Conservation (phyloP, 30 jellyfish, hydroid and myxozoan species). For the Turritopsis dohrnii region DNA sequence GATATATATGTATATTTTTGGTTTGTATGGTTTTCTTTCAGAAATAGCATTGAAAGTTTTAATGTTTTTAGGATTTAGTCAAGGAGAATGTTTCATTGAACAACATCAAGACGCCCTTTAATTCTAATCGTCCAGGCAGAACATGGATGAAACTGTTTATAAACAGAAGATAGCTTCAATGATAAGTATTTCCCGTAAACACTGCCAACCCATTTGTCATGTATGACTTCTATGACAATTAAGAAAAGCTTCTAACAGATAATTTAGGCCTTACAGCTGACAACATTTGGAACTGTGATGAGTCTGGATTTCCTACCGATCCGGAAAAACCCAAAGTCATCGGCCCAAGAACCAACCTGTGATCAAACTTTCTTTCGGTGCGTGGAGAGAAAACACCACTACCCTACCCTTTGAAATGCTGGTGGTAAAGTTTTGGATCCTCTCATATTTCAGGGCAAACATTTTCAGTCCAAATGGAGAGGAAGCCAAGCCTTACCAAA, state of each 20-base stretch:
- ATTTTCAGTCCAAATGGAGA: conserved; percentile 3
- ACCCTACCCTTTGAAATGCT: too few relatives aligned
- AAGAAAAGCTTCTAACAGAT: neutral
- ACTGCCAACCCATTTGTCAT: conserved; percentile 3
- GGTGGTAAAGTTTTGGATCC: conserved; percentile 9
- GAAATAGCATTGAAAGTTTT: too few relatives aligned
- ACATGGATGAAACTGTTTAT: neutral
- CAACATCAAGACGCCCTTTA: too few relatives aligned
- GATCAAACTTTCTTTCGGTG: neutral
- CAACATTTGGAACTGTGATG: too few relatives aligned
- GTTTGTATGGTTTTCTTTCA: too few relatives aligned
- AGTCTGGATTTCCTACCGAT: conserved; percentile 9
- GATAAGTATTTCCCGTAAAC: neutral
- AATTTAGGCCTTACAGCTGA: neutral
- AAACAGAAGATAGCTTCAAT: neutral
- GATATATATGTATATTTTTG: too few relatives aligned
- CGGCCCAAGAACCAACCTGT: neutral
- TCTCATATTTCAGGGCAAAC: neutral
- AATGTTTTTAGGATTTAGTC: too few relatives aligned
- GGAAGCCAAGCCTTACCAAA: too few relatives aligned
- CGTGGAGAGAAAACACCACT: conserved; percentile 6
- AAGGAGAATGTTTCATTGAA: too few relatives aligned
- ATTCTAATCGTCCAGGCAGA: neutral
- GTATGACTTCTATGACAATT: neutral
- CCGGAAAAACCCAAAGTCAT: neutral